Evolutionary conservation across 1,140 invertebrate species (phyloP).

Genomic region (Heliconius congener): DNA sequence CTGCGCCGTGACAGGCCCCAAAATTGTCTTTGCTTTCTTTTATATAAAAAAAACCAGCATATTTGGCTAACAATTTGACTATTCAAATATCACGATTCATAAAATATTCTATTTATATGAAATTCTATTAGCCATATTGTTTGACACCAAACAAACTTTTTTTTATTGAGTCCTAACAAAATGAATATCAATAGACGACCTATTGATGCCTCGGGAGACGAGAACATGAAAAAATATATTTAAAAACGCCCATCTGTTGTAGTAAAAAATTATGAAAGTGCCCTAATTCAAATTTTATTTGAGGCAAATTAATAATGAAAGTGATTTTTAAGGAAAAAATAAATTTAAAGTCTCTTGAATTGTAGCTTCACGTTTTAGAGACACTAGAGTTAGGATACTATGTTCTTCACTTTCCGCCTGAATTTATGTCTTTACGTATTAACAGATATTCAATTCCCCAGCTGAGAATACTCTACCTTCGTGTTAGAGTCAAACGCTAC

Average conservation of each 20-base stretch:
- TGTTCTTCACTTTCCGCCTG: too few relatives aligned
- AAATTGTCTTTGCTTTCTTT: too few relatives aligned
- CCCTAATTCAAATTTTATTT: neutral
- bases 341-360: too few relatives aligned
- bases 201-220: conserved; percentile 9
- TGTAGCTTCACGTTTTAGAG: too few relatives aligned
- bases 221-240: neutral
- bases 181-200: conserved; percentile 2
- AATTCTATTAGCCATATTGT: conserved; percentile 12
- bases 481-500: too few relatives aligned
- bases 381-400: too few relatives aligned
- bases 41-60: neutral
- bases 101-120: conserved; percentile 1
- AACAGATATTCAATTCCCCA: too few relatives aligned
- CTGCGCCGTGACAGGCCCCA: too few relatives aligned
- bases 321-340: too few relatives aligned
- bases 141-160: conserved; percentile 10
- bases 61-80: conserved; percentile 1
- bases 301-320: neutral
- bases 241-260: neutral
- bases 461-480: too few relatives aligned
- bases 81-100: conserved; percentile 9
- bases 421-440: too few relatives aligned
- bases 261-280: neutral
- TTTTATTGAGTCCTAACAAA: conserved; percentile 6